Evolutionary conservation across 2,797 vertebrate species (phyloP).

Genomic region (Sebastolobus alascanus): DNA sequence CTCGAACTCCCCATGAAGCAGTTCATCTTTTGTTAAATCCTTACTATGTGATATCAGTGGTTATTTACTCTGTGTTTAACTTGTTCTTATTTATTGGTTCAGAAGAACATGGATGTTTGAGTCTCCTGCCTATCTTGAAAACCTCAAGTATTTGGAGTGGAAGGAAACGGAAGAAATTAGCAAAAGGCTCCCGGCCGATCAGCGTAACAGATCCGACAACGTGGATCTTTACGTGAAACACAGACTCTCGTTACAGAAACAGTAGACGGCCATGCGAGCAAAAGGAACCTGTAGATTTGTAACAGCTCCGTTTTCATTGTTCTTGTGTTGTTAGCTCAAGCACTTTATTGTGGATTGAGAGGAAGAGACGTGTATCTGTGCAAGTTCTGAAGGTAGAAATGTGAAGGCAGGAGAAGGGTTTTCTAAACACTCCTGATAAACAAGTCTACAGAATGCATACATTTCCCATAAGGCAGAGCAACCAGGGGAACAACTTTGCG

Average conservation of each 20-base stretch:
- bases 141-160: conserved; percentile 62
- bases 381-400: conserved; percentile 29
- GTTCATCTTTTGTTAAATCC: conserved; percentile 53
- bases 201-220: conserved; percentile 38
- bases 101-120: conserved; percentile 52
- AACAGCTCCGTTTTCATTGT: conserved; percentile 39
- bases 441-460: conserved; percentile 7
- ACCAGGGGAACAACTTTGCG: not conserved
- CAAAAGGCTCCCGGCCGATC: conserved; percentile 14
- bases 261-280: conserved; percentile 45
- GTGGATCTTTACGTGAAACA: conserved; percentile 36
- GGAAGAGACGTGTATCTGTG: conserved; percentile 12
- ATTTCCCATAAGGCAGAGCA: conserved; percentile 19
- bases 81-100: conserved; percentile 85
- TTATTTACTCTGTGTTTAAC: conserved; percentile 67
- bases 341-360: conserved; percentile 82
- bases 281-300: conserved; percentile 54
- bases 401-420: conserved; percentile 31
- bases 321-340: conserved; percentile 71
- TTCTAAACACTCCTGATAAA: conserved; percentile 32
- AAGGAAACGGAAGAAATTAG: conserved; percentile 38
- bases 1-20: conserved; percentile 35
- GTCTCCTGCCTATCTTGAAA: conserved; percentile 68
- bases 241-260: conserved; percentile 50
- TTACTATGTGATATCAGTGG: conserved; percentile 42